Evolutionary conservation across 2,888 invertebrate genomes (phyloP), one percentile per base, ranked within the genome.

Genomic region (Octonoba sinensis): DNA sequence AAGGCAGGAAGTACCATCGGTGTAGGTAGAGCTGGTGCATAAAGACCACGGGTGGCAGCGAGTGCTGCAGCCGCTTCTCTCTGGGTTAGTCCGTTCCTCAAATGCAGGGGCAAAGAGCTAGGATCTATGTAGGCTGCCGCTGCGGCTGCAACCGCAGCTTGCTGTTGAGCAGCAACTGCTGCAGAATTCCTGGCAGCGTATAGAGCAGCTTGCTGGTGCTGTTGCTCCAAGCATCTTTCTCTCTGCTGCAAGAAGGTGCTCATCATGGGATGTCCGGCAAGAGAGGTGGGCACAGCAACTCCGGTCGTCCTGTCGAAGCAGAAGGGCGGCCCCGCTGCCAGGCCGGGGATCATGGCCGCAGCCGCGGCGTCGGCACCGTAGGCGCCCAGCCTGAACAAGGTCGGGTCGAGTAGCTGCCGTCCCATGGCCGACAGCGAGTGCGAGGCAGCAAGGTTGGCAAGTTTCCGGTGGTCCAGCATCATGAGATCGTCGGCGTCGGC

Each of bases 401-500:
- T 51, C 11, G 84, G 84, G 57, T 84, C 84, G 15, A 84, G 22
- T n/a, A 84, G 47, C 36, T 78, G 77, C n/a, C 78, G 47, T 11
- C 73, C 73, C 77, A 77, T 78, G 12, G 70, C 70, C 44, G 75
- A 82, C 46, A 75, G 57, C 22, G 71, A 72, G 36, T 72, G 78
- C 47, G 72, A 65, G 6, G 83, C 79, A 46, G 84, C 79, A 27
- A 79, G 77, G 51, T 64, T 84, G 36, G 84, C 83, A 11, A 81
- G 79, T 60, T 84, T 84, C 59, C 85, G 59, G 56, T 85, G 85
- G 27, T 85, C 85, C 67, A 85, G 60, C 78, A 85, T 82, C 24
- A 85, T 66, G 1, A 84, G 77, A 22, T 72, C 76, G 20, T 66
- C 71, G 22, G 62, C 72, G 47, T 84, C 84, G 15, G 64, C 59